Conservation (phyloP, 2,888 invertebrate species). For the Eilema caniola region DNA sequence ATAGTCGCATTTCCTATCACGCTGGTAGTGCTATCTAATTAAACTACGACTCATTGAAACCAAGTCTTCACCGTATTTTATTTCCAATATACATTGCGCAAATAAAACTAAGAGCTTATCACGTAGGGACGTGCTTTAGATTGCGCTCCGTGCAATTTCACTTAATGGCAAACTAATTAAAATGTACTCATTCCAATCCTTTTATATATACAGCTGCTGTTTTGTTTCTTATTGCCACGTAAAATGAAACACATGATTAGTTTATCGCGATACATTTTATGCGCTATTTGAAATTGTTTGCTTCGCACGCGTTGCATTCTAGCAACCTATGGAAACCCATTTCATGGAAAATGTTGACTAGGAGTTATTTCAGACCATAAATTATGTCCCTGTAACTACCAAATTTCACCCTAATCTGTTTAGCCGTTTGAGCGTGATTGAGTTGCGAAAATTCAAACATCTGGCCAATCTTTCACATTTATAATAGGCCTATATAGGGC, state of each 20-base stretch:
- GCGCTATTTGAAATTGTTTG: not conserved
- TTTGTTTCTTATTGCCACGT: not conserved
- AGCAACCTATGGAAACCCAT: no score
- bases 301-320: no score
- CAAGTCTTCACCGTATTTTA: slow-evolving; percentile 7
- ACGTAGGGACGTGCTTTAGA: slow-evolving; percentile 8
- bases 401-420: no score
- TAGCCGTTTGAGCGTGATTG: no score
- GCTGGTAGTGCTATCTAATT: slow-evolving; percentile 10
- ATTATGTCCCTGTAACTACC: no score
- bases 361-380: no score
- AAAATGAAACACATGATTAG: not conserved
- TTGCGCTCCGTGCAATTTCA: slow-evolving; percentile 3
- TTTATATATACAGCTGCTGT: not conserved
- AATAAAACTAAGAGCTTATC: slow-evolving; percentile 17
- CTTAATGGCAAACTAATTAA: not conserved
- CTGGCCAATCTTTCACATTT: no score
- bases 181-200: not conserved
- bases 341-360: no score
- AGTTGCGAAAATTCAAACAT: no score
- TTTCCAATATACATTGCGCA: slow-evolving; percentile 17
- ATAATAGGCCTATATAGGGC: no score
- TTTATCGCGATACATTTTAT: not conserved
- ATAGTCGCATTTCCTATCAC: slow-evolving; percentile 6
- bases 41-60: not conserved